Percentiles rank a stretch among this genome's conserved stretches.
phyloP scores from a whole-genome alignment of 2,888 invertebrate genomes.

The Polydrusus tereticollis region DNA sequence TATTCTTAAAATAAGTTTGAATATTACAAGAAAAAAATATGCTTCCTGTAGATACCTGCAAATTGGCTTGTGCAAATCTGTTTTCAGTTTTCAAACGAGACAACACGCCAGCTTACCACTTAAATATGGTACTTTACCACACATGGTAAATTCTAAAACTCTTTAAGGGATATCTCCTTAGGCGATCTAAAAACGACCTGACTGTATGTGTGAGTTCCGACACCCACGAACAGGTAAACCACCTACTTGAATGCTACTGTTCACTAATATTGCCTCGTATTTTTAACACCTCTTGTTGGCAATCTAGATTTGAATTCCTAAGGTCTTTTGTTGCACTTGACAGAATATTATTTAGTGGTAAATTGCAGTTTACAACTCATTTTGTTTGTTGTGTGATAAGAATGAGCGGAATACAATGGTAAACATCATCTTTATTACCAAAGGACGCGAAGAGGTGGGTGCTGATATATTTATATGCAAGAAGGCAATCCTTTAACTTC shows the following conservation, averaged over 20 bases:
- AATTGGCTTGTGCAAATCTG: too few relatives aligned
- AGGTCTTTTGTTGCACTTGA: not conserved
- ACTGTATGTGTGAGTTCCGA: slow-evolving; percentile 25
- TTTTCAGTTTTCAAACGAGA: too few relatives aligned
- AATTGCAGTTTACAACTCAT: not conserved
- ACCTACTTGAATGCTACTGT: slow-evolving; percentile 18
- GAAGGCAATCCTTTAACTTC: too few relatives aligned
- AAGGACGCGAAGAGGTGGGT: too few relatives aligned
- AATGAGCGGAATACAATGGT: too few relatives aligned
- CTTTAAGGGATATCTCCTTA: not conserved
- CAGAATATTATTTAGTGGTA: slow-evolving; percentile 3
- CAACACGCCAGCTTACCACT: too few relatives aligned
- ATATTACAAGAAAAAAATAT: too few relatives aligned
- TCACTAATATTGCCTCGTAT: slow-evolving; percentile 10
- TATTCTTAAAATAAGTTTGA: too few relatives aligned
- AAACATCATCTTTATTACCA: too few relatives aligned
- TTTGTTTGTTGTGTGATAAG: not conserved
- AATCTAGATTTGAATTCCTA: slow-evolving; percentile 30
- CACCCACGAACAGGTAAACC: slow-evolving; percentile 20
- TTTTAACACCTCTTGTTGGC: slow-evolving; percentile 27
- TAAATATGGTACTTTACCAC: not conserved
- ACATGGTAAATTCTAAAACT: not conserved
- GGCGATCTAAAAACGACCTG: slow-evolving; percentile 1
- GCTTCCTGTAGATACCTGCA: too few relatives aligned
- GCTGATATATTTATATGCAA: too few relatives aligned